These are phyloP conservation scores for Ceratosolen fusciceps DNA, from an alignment of 1,140 invertebrate species.

Conservation along the genomic window DNA sequence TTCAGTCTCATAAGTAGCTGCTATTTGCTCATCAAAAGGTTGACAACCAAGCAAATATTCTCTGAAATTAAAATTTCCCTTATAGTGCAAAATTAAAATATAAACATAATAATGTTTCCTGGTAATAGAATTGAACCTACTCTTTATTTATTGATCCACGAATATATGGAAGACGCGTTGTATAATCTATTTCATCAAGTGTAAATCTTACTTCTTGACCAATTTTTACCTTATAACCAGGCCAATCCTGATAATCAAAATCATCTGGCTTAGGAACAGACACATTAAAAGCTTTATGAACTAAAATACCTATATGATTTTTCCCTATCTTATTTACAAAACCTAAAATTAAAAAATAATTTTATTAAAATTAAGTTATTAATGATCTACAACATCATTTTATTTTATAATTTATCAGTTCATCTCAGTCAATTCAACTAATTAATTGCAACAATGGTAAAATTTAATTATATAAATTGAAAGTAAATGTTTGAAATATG, in stretches of 20 bases:
- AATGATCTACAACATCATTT: background rate
- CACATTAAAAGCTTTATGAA: constrained; percentile 78
- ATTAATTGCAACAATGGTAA: background rate
- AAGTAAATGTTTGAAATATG: background rate
- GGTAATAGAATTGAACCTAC: constrained; percentile 64
- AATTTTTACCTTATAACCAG: constrained; percentile 71
- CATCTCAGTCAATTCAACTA: constrained; percentile 26
- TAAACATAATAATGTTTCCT: constrained; percentile 19
- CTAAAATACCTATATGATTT: constrained; percentile 76
- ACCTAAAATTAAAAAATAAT: constrained; percentile 63
- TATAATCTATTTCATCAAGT: constrained; percentile 73
- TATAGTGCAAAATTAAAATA: background rate
- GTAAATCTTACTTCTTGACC: constrained; percentile 75
- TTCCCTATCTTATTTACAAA: constrained; percentile 75
- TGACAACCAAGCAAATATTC: constrained; percentile 56
- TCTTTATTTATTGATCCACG: constrained; percentile 71
- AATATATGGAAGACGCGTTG: constrained; percentile 74
- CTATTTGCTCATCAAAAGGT: constrained; percentile 43
- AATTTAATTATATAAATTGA: constrained; percentile 6
- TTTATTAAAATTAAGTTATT: background rate
- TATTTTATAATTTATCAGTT: background rate
- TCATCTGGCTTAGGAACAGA: constrained; percentile 74
- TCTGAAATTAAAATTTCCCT: constrained; percentile 47
- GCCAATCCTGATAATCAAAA: constrained; percentile 65
- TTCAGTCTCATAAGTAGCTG: constrained; percentile 33